These are phyloP conservation scores for Helicoverpa armigera DNA, from an alignment of 1,140 invertebrate species.

Conservation along the genomic window DNA sequence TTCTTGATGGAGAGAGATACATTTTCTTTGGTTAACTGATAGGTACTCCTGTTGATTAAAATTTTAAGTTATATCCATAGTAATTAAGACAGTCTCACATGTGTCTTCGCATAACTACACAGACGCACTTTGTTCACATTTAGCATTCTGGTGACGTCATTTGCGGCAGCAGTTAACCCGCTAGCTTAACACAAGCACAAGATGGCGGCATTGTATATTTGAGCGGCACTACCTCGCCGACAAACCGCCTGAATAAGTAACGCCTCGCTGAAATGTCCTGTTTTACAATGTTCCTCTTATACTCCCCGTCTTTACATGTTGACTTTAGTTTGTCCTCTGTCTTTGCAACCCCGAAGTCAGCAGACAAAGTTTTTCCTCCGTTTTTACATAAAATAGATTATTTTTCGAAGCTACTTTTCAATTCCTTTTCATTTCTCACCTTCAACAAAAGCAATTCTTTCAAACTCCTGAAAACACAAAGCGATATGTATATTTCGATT, in stretches of 20 bases:
- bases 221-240: constrained; percentile 20
- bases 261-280: constrained; percentile 22
- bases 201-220: constrained; percentile 40
- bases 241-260: constrained; percentile 38
- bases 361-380: background rate
- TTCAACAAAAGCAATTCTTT: constrained; percentile 2
- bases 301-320: background rate
- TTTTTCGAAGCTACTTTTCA: background rate
- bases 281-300: constrained; percentile 32
- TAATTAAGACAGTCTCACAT: no score
- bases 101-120: background rate
- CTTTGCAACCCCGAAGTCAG: background rate
- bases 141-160: constrained; percentile 32
- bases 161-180: constrained; percentile 34
- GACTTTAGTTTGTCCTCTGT: background rate
- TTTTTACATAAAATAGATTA: background rate
- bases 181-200: constrained; percentile 39
- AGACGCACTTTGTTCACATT: constrained; percentile 9
- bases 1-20: no score
- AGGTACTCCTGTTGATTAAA: no score
- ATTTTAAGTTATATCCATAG: no score
- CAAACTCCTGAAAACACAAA: background rate
- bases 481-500: constrained; percentile 12
- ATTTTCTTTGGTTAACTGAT: no score
- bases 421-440: background rate